Percentiles rank a stretch among this genome's conserved stretches.
These are phyloP conservation scores for Aphaenogaster floridana DNA, from an alignment of 1,140 invertebrate species.

Conservation along the genomic window DNA sequence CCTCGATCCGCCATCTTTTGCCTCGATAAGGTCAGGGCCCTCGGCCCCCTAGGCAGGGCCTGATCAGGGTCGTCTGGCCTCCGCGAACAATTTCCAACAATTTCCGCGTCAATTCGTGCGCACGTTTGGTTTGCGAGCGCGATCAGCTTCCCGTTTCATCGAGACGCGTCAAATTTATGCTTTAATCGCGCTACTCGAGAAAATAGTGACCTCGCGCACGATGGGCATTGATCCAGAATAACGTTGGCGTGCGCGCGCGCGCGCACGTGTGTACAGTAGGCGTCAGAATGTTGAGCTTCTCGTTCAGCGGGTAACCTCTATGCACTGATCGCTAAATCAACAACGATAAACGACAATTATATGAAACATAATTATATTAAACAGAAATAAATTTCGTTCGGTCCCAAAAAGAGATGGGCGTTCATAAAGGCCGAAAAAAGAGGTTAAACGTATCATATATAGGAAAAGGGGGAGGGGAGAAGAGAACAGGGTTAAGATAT, in stretches of 20 bases:
- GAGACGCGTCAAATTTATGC: neutral
- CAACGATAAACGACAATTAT: neutral
- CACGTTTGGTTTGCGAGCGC: neutral
- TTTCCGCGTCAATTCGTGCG: neutral
- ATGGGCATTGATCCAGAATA: constrained; percentile 49
- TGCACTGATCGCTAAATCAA: neutral
- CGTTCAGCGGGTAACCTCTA: neutral
- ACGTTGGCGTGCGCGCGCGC: neutral
- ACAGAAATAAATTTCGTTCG: neutral
- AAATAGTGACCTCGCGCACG: constrained; percentile 33
- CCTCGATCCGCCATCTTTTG: constrained; percentile 27
- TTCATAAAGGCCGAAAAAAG: neutral
- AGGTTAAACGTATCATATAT: neutral
- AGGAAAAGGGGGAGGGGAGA: neutral
- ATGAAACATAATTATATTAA: neutral
- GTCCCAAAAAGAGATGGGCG: neutral
- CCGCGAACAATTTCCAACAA: neutral
- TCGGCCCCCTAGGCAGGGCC: constrained; percentile 20
- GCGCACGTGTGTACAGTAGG: neutral
- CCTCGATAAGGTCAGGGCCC: constrained; percentile 2
- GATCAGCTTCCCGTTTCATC: neutral
- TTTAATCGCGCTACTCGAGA: neutral
- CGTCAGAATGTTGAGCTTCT: constrained; percentile 23
- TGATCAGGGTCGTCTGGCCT: neutral
- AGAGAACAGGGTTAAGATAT: neutral